phyloP scores from a whole-genome alignment of 2,113 vertebrate species.

The Genyomyrus donnyi region DNA sequence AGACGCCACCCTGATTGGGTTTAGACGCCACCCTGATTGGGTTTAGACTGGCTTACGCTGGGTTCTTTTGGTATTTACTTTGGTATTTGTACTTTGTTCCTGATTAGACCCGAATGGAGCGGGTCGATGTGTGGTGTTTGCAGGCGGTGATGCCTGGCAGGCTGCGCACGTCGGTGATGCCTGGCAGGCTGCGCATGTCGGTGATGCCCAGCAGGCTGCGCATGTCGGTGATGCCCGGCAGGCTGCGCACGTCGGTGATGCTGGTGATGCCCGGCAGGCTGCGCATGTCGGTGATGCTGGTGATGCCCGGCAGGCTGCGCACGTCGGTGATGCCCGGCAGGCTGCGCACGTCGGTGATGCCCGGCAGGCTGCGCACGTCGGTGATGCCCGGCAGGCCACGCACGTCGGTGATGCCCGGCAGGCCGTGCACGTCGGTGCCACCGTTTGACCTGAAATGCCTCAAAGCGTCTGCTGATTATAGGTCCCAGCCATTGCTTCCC shows the following conservation, averaged over 20 bases:
- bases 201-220: background rate
- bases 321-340: background rate
- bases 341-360: background rate
- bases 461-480: background rate
- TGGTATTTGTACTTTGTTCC: background rate
- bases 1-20: slow-evolving; percentile 13
- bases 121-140: background rate
- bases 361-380: background rate
- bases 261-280: background rate
- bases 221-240: background rate
- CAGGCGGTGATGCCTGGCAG: background rate
- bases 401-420: background rate
- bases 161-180: background rate
- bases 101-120: background rate
- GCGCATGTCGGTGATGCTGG: background rate
- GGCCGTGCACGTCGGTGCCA: background rate
- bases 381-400: background rate
- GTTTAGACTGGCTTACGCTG: background rate
- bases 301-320: background rate
- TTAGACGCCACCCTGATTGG: background rate
- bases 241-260: background rate
- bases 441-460: background rate
- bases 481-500: background rate
- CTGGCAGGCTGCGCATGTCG: background rate
- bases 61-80: background rate